Base-by-base conservation (phyloP, 2,797 vertebrate genomes). In the Australoheros facetus region DNA sequence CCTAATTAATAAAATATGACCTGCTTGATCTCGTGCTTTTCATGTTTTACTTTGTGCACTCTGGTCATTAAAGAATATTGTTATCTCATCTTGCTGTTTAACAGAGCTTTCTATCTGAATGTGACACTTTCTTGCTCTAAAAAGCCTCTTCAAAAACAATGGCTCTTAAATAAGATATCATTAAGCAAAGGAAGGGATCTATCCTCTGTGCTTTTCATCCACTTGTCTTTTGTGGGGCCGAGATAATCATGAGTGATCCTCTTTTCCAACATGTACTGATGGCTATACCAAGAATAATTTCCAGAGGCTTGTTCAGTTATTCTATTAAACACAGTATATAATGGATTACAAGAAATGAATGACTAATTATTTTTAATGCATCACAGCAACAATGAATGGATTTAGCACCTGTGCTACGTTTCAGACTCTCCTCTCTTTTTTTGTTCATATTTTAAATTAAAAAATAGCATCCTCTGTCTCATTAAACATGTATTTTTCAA, bases 121-220 rank as follows among this genome's bases (percentile, higher is more conserved):
- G 7, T 0, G 1, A 71, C 16, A 55, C 48, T 71, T 56, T 87
- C 19, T 71, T 69, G 37, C 39, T 64, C 28, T 58, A 26, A 59
- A 16, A 55, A n/a, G 56, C 72, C 64, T 34, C 23, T 71, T 7
- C 39, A 70, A 64, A 79, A 77, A 78, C 54, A 48, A 17, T 26
- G 37, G 58, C 16, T 14, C 59, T 13, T 80, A n/a, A 80, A 84
- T 79, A 60, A 80, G 83, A 69, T 64, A 81, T 69, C 32, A 28
- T n/a, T 3, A 32, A 32, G 56, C 13, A 55, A 69, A 76, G n/a
- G 53, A 10, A 16, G 11, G 28, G 5, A 55, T 10, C 58, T n/a
- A 39, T 42, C 54, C 16, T 30, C 13, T 60, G n/a, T 6, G 14
- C 26, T 10, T 80, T 79, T 82, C 16, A 83, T 73, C 66, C 23